These are phyloP conservation scores for Cyphomyrmex costatus DNA, from an alignment of 1,140 invertebrate genomes.

Conservation along the genomic window DNA sequence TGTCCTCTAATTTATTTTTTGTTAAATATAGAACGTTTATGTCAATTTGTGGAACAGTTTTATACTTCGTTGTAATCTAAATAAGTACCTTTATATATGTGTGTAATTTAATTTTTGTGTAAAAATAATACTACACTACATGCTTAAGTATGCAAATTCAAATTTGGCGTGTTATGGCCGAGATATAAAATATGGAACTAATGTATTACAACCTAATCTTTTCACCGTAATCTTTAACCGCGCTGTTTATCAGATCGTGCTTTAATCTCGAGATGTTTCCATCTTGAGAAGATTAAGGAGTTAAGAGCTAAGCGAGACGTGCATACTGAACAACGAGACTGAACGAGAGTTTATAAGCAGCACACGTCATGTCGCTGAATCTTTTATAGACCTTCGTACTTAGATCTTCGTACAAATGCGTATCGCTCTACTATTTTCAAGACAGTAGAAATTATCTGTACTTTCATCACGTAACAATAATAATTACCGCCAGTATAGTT, in stretches of 20 bases:
- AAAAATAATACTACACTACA: too few species aligned
- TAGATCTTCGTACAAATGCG: neutral
- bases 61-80: too few species aligned
- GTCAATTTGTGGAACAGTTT: too few species aligned
- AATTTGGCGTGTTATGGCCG: too few species aligned
- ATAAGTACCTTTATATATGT: too few species aligned
- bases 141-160: too few species aligned
- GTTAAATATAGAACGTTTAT: too few species aligned
- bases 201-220: conserved; percentile 3
- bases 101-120: too few species aligned
- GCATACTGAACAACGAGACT: conserved; percentile 26
- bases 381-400: conserved; percentile 7
- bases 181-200: neutral
- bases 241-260: conserved; percentile 22
- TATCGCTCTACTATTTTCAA: conserved; percentile 1
- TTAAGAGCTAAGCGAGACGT: conserved; percentile 21
- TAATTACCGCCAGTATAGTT: conserved; percentile 29
- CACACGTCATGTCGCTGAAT: conserved; percentile 4
- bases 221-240: neutral
- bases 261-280: conserved; percentile 21
- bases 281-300: conserved; percentile 7
- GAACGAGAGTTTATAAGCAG: neutral
- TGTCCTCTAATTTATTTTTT: too few species aligned
- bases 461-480: conserved; percentile 37
- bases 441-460: conserved; percentile 38